phyloP scores from a whole-genome alignment of 2,113 vertebrate species.

The Chlorocebus sabaeus region DNA sequence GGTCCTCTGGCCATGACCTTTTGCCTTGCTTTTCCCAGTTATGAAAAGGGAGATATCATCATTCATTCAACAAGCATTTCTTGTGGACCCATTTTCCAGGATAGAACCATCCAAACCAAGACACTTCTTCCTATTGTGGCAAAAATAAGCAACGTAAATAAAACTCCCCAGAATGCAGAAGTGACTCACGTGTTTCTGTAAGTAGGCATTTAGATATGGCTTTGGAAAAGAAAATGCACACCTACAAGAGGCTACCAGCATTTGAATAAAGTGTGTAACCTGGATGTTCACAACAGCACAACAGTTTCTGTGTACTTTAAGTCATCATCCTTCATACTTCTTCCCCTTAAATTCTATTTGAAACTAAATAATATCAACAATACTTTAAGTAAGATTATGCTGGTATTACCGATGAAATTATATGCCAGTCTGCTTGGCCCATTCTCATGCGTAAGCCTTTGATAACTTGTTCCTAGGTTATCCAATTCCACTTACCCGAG shows the following conservation, averaged over 20 bases:
- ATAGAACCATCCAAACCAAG: neutral
- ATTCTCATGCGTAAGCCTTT: neutral
- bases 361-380: neutral
- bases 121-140: neutral
- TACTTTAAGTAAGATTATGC: neutral
- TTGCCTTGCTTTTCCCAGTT: neutral
- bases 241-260: neutral
- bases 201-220: neutral
- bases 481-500: neutral
- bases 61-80: neutral
- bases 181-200: neutral
- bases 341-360: neutral
- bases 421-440: neutral
- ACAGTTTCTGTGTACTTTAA: neutral
- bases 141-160: neutral
- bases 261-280: neutral
- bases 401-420: neutral
- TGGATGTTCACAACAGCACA: fast-evolving
- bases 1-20: neutral
- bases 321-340: neutral
- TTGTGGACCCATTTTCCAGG: neutral
- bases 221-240: neutral
- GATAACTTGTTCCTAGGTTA: neutral
- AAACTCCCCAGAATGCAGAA: neutral
- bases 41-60: neutral